Evolutionary conservation across 2,113 vertebrate genomes (phyloP), one percentile per base, ranked within the genome.

Genomic region (Xenus cinereus): DNA sequence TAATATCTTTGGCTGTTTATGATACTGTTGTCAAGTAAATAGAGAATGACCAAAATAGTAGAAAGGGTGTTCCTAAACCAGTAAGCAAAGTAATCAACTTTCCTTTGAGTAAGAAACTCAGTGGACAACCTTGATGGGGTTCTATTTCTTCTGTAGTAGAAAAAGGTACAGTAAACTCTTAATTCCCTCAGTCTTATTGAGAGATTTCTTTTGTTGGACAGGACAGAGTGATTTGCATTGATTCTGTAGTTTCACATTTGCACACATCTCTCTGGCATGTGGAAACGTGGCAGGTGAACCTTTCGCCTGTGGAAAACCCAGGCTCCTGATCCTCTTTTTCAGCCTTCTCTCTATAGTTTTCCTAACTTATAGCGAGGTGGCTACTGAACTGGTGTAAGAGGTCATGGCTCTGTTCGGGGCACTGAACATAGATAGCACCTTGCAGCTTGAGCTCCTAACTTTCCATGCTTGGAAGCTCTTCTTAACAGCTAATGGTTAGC

Each of bases 41-140:
- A 21, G n/a, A 90, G 63, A 74, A 74, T 54, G 32, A 51, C 10
- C 35, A 81, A 89, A 71, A 43, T 5, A 62, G 9, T 21, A 54
- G 11, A 32, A 66, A 54, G 3, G 15, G 3, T 81, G 56, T 80
- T 92, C 23, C 62, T 67, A 43, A 97, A 81, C 12, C 8, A 32
- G 9, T n/a, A 77, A 63, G 10, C 35, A 46, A 46, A 71, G 19
- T 26, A 84, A 84, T 78, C 16, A 89, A 14, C 19, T 77, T 87
- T 41, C 17, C 9, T 27, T 71, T 82, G 30, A 74, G 27, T 51
- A 46, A 87, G 66, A 81, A 89, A 89, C 0, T 2, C 37, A 35
- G 30, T 2, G 3, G 7, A 16, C 3, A 62, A 6, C 1, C 2
- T 51, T 53, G 18, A 10, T 26, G 5, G 12, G 6, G 2, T n/a